Base-by-base conservation (phyloP, 2,888 invertebrate species). In the Oligia strigilis region DNA sequence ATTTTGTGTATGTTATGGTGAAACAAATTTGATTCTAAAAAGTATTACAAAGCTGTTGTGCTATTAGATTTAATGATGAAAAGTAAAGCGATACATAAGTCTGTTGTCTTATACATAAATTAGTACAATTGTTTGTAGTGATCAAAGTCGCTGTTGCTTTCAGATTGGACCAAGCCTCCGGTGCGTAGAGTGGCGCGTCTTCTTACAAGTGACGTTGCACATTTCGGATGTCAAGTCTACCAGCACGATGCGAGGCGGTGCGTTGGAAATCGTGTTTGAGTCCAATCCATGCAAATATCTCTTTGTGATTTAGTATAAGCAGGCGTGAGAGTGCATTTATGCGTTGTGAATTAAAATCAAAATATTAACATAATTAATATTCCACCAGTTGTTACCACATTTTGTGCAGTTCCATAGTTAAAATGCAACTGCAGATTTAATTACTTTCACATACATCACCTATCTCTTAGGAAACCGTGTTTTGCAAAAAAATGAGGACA, bases 161-260 rank as follows among this genome's bases (percentile, higher is more conserved):
- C 92, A 81, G 79, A 88, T 93, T 93, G 89, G 71, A 83, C 91
- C 93, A 91, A 62, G 81, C 86, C 82, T 91, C 89, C 89, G 88
- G 91, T 92, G 91, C 89, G 91, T 92, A 91, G 90, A 89, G 90
- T 90, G 90, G 90, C 91, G 92, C 91, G 93, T 93, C 93, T 94
- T 94, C 93, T 93, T 92, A 93, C 91, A 83, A 88, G 92, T 95
- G 95, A 96, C 95, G 95, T 94, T 91, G 94, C 93, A 92, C 91
- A 90, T 92, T 92, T 92, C 83, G 89, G 86, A 91, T 82, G 85
- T 90, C 91, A 91, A 90, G 90, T 88, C 83, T 87, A 86, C 89
- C 90, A 89, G 86, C 86, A 90, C 89, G 87, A 91, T 86, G 84
- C 77, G 76, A 82, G 80, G 76, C 82, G 78, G 52, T 66, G 78